Evolutionary conservation across 2,797 vertebrate species (phyloP).

Genomic region (Mormyrus proboscirostris): DNA sequence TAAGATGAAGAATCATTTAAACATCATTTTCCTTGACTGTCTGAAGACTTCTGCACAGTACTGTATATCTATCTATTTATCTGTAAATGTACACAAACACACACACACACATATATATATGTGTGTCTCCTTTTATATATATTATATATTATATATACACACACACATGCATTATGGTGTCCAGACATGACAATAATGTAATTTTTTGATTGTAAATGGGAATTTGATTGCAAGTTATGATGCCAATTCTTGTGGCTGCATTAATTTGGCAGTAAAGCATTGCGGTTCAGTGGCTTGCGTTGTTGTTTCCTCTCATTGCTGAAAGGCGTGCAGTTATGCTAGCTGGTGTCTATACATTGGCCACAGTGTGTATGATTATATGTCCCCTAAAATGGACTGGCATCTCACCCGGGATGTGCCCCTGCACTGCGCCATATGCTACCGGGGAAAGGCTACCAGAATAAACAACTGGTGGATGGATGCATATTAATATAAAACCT

Average conservation of each 20-base stretch:
- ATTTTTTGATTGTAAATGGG: neutral
- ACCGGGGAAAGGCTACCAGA: neutral
- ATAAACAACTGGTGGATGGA: neutral
- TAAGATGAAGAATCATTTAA: no score
- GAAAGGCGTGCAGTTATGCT: neutral
- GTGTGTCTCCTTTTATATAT: no score
- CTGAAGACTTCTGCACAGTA: no score
- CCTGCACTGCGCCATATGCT: neutral
- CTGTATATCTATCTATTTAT: no score
- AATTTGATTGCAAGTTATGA: neutral
- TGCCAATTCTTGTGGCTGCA: neutral
- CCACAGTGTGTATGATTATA: neutral
- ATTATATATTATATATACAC: no score
- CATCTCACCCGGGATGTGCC: neutral
- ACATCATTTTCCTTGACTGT: no score
- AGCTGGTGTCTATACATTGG: neutral
- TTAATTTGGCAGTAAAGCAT: neutral
- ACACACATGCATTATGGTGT: neutral
- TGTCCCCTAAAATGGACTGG: neutral
- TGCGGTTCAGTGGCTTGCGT: neutral
- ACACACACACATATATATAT: no score
- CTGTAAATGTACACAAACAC: no score
- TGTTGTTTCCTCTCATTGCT: neutral
- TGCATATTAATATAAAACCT: neutral
- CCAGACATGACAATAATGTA: neutral